phyloP scores from a whole-genome alignment of 2,113 vertebrate species.

The Python bivittatus region DNA sequence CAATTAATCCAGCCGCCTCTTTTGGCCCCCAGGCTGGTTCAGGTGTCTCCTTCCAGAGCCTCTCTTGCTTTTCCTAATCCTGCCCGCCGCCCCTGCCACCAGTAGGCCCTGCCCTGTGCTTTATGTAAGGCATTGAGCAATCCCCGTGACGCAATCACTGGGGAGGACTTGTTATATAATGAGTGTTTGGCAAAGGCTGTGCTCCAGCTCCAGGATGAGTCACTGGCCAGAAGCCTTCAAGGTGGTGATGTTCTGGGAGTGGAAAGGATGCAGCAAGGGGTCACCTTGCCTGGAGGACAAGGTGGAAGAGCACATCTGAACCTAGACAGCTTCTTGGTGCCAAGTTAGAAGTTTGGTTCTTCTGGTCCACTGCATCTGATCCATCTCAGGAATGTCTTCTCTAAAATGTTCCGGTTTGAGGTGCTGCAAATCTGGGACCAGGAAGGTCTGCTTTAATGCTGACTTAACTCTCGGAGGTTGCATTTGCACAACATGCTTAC shows the following conservation, averaged over 20 bases:
- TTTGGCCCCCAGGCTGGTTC: neutral
- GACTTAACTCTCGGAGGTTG: neutral
- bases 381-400: neutral
- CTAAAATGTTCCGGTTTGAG: neutral
- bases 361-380: neutral
- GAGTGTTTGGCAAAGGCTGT: neutral
- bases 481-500: neutral
- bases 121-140: constrained; percentile 61
- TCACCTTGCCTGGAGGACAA: neutral
- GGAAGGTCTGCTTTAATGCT: neutral
- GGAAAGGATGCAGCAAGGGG: neutral
- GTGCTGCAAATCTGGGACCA: neutral
- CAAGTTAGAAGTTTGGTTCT: neutral
- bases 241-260: neutral
- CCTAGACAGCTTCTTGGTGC: too few relatives aligned
- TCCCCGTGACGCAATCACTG: constrained; percentile 43
- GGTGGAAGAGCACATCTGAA: neutral
- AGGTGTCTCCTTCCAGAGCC: neutral
- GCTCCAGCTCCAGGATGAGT: neutral
- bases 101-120: constrained; percentile 17
- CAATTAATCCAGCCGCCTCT: neutral
- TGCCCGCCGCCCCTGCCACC: neutral
- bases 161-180: constrained; percentile 45
- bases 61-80: neutral
- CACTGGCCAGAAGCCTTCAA: neutral